Evolutionary conservation across 2,888 invertebrate species (phyloP).

Genomic region (Philereme transversata): DNA sequence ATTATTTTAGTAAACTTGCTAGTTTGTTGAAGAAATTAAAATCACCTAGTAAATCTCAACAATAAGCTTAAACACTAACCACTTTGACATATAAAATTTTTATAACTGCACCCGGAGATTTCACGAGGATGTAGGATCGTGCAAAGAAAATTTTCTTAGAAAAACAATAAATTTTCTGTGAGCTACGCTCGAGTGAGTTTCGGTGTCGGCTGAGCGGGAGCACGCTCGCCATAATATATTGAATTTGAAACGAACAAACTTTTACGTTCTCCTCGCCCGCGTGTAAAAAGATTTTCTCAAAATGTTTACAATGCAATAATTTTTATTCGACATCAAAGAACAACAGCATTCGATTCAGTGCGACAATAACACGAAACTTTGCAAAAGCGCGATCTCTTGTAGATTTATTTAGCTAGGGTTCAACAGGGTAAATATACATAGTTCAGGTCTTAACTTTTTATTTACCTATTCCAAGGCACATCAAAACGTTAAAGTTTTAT

Average conservation of each 20-base stretch:
- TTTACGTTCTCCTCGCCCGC: conserved; percentile 72
- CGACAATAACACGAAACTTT: conserved; percentile 25
- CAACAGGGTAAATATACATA: too few relatives aligned
- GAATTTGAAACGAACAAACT: conserved; percentile 84
- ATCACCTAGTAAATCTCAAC: background rate
- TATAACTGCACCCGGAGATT: conserved; percentile 64
- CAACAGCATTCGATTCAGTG: conserved; percentile 44
- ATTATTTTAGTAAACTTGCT: too few relatives aligned
- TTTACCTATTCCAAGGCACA: too few relatives aligned
- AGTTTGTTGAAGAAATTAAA: background rate
- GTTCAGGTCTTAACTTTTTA: too few relatives aligned
- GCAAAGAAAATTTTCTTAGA: conserved; percentile 81
- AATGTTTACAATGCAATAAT: conserved; percentile 78
- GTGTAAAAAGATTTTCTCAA: conserved; percentile 78
- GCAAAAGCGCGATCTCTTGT: conserved; percentile 20
- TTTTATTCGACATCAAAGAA: conserved; percentile 61
- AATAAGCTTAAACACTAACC: background rate
- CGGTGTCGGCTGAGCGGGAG: conserved; percentile 81
- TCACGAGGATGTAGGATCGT: conserved; percentile 65
- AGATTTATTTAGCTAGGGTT: conserved; percentile 18
- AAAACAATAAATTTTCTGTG: conserved; percentile 83
- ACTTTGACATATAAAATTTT: conserved; percentile 64
- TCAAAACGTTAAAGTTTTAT: too few relatives aligned
- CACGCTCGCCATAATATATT: conserved; percentile 83
- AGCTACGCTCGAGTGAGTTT: conserved; percentile 82